Conservation (phyloP, 1,140 invertebrate species). For the Reticulitermes speratus region DNA sequence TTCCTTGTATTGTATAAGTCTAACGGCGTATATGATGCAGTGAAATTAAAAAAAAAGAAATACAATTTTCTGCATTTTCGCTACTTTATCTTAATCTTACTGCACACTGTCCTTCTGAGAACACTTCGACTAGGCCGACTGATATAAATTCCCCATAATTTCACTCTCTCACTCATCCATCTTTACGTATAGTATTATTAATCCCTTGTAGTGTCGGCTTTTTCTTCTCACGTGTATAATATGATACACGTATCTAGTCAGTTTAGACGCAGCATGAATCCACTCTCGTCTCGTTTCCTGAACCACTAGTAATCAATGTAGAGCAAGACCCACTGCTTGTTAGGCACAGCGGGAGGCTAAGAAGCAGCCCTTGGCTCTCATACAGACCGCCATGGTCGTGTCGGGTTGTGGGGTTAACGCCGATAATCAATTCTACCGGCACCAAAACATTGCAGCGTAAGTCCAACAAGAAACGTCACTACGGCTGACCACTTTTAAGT, state of each 20-base stretch:
- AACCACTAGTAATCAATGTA: conserved; percentile 19
- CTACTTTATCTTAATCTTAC: too few relatives aligned
- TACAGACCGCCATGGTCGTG: conserved; percentile 1
- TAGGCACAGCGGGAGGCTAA: conserved; percentile 10
- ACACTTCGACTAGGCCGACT: not conserved
- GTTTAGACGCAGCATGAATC: not conserved
- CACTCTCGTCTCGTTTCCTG: conserved; percentile 2
- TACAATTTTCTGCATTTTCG: too few relatives aligned
- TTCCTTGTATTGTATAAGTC: too few relatives aligned
- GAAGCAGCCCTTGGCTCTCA: not conserved
- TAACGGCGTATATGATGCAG: too few relatives aligned
- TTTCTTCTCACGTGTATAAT: not conserved
- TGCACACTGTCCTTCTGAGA: not conserved
- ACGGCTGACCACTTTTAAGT: not conserved
- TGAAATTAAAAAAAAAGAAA: too few relatives aligned
- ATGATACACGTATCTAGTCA: not conserved
- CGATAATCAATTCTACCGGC: conserved; percentile 18
- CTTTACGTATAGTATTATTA: not conserved
- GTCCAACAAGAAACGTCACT: not conserved
- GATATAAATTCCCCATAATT: not conserved
- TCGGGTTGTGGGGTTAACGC: conserved; percentile 4
- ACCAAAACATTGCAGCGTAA: not conserved
- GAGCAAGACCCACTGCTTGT: conserved; percentile 7
- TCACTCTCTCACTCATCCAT: not conserved
- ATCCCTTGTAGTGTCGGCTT: not conserved